These are phyloP conservation scores for Mythimna pallens DNA, from an alignment of 2,888 invertebrate genomes.

Conservation along the genomic window DNA sequence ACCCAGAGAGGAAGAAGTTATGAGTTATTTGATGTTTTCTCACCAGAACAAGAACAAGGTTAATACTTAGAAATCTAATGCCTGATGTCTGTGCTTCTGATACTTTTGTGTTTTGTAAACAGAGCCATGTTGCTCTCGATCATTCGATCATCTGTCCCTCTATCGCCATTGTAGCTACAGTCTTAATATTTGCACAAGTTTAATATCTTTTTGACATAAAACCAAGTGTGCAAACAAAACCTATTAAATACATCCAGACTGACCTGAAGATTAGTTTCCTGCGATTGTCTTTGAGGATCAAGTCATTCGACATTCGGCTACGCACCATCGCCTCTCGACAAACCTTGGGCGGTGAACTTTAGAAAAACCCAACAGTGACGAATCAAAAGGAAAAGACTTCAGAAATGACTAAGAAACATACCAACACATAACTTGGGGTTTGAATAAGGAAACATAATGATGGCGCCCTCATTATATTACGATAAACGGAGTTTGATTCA, in stretches of 20 bases:
- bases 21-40: too few relatives aligned
- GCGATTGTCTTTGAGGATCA: not conserved
- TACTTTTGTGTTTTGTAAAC: too few relatives aligned
- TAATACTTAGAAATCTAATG: too few relatives aligned
- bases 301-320: not conserved
- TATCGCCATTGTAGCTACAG: too few relatives aligned
- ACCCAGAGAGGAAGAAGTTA: too few relatives aligned
- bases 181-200: too few relatives aligned
- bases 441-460: constrained; percentile 35
- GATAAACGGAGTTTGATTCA: constrained; percentile 18
- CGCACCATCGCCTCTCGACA: not conserved
- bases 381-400: constrained; percentile 24
- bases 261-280: not conserved
- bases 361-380: constrained; percentile 25
- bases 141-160: too few relatives aligned
- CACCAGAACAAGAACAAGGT: too few relatives aligned
- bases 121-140: too few relatives aligned
- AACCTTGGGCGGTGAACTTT: not conserved
- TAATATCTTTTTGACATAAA: too few relatives aligned
- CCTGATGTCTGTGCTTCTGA: too few relatives aligned
- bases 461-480: constrained; percentile 27
- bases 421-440: constrained; percentile 1
- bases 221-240: too few relatives aligned
- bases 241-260: not conserved
- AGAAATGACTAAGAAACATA: constrained; percentile 37